Conservation (phyloP, 1,140 invertebrate genomes). For the Dreissena rostriformis region DNA sequence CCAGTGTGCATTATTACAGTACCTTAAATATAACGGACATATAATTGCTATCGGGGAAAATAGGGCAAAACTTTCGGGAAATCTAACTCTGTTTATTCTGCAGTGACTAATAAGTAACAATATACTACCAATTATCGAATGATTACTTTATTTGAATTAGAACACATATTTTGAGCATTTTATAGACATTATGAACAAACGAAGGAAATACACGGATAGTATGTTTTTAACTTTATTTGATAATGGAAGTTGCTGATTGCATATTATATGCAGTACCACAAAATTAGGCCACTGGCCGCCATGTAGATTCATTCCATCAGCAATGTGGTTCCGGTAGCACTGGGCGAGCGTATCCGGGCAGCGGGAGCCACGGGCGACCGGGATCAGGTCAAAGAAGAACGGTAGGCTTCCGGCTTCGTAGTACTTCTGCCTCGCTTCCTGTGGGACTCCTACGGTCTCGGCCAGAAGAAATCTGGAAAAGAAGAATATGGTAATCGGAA, state of each 20-base stretch:
- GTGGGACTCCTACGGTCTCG: slow-evolving; percentile 41
- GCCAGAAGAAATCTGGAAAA: slow-evolving; percentile 25
- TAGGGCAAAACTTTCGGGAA: too few relatives aligned
- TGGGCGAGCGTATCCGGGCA: slow-evolving; percentile 6
- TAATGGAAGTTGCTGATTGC: neutral
- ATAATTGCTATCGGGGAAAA: too few relatives aligned
- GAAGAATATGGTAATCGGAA: neutral
- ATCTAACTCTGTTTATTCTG: too few relatives aligned
- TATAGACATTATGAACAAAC: too few relatives aligned
- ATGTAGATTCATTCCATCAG: slow-evolving; percentile 26
- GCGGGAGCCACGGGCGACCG: neutral
- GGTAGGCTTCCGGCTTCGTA: slow-evolving; percentile 41
- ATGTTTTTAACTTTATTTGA: too few relatives aligned
- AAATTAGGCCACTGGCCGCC: slow-evolving; percentile 42
- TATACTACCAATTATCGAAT: too few relatives aligned
- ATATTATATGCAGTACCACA: slow-evolving; percentile 26
- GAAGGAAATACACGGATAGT: too few relatives aligned
- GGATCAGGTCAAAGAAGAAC: slow-evolving; percentile 46
- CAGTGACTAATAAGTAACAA: too few relatives aligned
- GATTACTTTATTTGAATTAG: too few relatives aligned
- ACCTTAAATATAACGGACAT: too few relatives aligned
- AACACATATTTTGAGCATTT: too few relatives aligned
- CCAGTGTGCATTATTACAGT: too few relatives aligned
- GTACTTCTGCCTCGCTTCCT: slow-evolving; percentile 17
- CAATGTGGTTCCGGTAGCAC: slow-evolving; percentile 17